A percentile compares a stretch with the other conserved stretches of the same genome.
Conservation (phyloP, 2,888 invertebrate genomes). For the Gortyna flavago region DNA sequence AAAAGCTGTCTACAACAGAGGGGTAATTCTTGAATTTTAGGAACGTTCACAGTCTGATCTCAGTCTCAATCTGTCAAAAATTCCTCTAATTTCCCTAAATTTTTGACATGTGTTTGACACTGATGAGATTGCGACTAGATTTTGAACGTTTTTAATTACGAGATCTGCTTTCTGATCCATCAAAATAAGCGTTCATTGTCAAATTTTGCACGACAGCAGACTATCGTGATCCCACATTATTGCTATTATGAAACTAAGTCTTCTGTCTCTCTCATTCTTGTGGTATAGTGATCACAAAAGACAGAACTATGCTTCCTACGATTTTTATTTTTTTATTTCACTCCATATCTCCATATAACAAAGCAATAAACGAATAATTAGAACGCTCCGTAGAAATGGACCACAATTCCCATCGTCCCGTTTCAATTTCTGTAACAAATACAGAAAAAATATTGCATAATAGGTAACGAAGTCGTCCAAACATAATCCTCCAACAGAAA, state of each 20-base stretch:
- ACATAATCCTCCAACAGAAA: constrained; percentile 4
- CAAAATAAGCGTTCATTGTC: not conserved
- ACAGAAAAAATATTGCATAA: not conserved
- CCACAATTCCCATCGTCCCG: not conserved
- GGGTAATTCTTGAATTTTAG: too few species aligned
- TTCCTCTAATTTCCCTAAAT: too few species aligned
- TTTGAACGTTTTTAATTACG: too few species aligned
- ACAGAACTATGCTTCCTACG: not conserved
- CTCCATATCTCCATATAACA: too few species aligned
- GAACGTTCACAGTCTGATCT: too few species aligned
- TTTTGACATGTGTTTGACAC: too few species aligned
- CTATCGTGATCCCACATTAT: not conserved
- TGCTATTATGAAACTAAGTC: not conserved
- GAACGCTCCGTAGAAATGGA: rapidly evolving
- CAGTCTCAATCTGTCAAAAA: too few species aligned
- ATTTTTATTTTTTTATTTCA: not conserved
- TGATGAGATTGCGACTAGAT: too few species aligned
- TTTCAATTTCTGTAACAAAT: not conserved
- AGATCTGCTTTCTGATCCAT: not conserved
- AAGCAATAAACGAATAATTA: not conserved
- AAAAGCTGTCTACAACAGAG: not conserved
- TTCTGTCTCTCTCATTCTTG: not conserved
- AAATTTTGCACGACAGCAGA: not conserved
- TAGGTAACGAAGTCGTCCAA: not conserved
- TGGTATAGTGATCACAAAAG: not conserved